A percentile compares a stretch with the other conserved stretches of the same genome.
These are phyloP conservation scores for Gobio occitaniae DNA, from an alignment of 2,797 vertebrate genomes.

Conservation along the genomic window DNA sequence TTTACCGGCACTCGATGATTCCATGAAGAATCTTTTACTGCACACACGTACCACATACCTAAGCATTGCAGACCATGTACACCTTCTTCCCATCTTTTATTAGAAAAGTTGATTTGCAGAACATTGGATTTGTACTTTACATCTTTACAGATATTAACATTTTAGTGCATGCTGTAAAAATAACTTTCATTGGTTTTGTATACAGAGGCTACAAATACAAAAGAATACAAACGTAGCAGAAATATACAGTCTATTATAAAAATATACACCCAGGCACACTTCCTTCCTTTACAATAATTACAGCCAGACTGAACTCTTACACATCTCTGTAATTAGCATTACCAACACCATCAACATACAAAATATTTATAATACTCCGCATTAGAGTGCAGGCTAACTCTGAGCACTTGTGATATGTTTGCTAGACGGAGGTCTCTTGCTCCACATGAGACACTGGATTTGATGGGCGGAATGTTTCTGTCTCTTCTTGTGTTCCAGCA, in stretches of 20 bases:
- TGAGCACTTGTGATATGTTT: background rate
- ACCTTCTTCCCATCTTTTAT: conserved; percentile 30
- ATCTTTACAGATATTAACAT: background rate
- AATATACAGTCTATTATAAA: conserved; percentile 1
- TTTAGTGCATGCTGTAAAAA: conserved; percentile 3
- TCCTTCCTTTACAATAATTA: background rate
- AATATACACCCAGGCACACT: background rate
- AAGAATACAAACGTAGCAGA: background rate
- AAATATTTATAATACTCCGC: background rate
- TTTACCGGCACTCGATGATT: background rate
- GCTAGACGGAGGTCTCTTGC: conserved; percentile 73
- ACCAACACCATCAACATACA: background rate
- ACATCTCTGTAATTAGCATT: background rate
- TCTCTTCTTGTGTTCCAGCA: conserved; percentile 54
- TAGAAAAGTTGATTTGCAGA: background rate
- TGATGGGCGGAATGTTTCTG: conserved; percentile 57
- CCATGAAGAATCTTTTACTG: background rate
- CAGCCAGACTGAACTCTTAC: background rate
- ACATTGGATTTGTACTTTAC: background rate
- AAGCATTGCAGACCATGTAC: too few relatives aligned
- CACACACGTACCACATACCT: background rate
- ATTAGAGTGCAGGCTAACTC: background rate
- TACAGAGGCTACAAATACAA: background rate
- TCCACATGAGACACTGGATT: conserved; percentile 51
- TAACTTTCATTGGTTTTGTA: background rate